Conservation (phyloP, 2,888 invertebrate species). For the Dione juno region DNA sequence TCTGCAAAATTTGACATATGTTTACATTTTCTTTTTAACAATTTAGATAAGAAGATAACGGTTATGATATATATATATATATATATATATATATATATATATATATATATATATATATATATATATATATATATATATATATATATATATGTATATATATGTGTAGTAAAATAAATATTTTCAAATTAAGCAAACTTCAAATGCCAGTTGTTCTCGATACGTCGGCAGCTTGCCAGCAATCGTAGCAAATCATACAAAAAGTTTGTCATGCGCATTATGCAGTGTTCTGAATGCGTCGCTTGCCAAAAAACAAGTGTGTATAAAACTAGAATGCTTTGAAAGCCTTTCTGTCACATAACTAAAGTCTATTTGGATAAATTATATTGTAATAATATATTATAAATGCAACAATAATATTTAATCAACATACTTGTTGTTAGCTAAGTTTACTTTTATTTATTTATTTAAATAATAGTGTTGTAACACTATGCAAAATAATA, state of each 20-base stretch:
- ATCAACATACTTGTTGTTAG: not conserved
- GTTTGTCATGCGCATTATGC: constrained; percentile 27
- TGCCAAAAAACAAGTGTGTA: constrained; percentile 32
- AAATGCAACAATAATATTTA: not conserved
- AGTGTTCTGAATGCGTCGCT: constrained; percentile 32
- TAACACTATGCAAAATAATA: too few species aligned
- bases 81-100: too few species aligned
- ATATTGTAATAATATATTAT: not conserved
- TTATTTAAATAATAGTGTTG: too few species aligned
- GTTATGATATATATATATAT: too few species aligned
- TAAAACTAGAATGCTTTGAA: constrained; percentile 22
- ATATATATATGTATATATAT: too few species aligned
- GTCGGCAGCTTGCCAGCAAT: constrained; percentile 34
- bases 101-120: too few species aligned
- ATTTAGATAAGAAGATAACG: too few species aligned
- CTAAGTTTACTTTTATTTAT: too few species aligned
- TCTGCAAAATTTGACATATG: too few species aligned
- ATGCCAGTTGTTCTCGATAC: constrained; percentile 28
- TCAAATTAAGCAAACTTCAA: constrained; percentile 4
- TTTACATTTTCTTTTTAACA: too few species aligned
- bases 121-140: too few species aligned
- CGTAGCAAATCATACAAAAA: constrained; percentile 38
- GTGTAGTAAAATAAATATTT: constrained; percentile 5
- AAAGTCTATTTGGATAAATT: not conserved
- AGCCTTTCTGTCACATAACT: constrained; percentile 12